Conservation (phyloP, 2,888 invertebrate genomes). For the Abscondita cerata region DNA sequence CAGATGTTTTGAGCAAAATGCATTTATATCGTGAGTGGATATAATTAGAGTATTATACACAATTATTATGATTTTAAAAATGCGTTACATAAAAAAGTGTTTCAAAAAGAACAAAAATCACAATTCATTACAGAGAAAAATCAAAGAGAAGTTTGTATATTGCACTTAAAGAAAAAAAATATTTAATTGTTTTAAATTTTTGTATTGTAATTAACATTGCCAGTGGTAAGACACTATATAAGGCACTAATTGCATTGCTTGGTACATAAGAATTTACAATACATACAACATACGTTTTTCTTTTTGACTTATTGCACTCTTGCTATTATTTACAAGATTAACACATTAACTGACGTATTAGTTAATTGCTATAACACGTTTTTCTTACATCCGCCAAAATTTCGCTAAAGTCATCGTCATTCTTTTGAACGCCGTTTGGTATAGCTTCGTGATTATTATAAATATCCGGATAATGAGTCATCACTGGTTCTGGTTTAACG, state of each 20-base stretch:
- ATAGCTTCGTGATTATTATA: constrained; percentile 48
- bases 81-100: too few species aligned
- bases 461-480: constrained; percentile 44
- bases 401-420: constrained; percentile 88
- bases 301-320: constrained; percentile 28
- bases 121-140: too few species aligned
- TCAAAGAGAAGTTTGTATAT: too few species aligned
- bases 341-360: constrained; percentile 10
- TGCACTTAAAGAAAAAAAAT: neutral
- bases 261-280: constrained; percentile 24
- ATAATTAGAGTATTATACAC: constrained; percentile 2
- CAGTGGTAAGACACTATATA: constrained; percentile 27
- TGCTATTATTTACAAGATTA: constrained; percentile 26
- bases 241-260: constrained; percentile 31
- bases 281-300: constrained; percentile 8
- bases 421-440: constrained; percentile 59
- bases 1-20: constrained; percentile 14
- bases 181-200: neutral
- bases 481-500: constrained; percentile 55
- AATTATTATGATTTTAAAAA: neutral
- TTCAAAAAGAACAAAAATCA: too few species aligned
- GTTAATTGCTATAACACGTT: constrained; percentile 77
- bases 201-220: neutral
- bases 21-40: neutral
- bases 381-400: constrained; percentile 88